Conservation (phyloP, 1,140 invertebrate genomes). For the Papilio machaon region DNA sequence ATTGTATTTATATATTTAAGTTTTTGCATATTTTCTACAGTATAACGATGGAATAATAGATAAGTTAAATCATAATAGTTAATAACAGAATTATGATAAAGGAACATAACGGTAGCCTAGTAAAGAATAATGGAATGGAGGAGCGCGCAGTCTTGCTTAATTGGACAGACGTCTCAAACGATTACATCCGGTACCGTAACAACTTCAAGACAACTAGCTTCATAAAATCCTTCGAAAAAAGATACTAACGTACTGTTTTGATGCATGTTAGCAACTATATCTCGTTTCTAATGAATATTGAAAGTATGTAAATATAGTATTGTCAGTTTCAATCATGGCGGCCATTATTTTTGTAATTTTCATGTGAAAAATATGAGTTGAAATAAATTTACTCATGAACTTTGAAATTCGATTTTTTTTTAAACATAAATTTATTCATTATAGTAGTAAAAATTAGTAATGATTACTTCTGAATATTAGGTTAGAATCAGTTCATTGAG, state of each 20-base stretch:
- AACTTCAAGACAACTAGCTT: slow-evolving; percentile 29
- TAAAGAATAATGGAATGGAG: slow-evolving; percentile 37
- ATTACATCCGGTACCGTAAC: slow-evolving; percentile 65
- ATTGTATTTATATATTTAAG: background rate
- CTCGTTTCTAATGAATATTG: background rate
- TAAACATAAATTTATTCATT: too few relatives aligned
- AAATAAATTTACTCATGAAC: too few relatives aligned
- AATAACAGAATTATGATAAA: background rate
- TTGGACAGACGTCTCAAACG: slow-evolving; percentile 73
- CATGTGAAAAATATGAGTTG: too few relatives aligned
- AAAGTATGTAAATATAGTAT: background rate
- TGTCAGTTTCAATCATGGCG: too few relatives aligned
- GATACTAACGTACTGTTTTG: background rate
- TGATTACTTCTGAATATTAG: too few relatives aligned
- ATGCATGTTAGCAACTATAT: background rate
- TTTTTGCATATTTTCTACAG: background rate
- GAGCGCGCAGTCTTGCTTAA: slow-evolving; percentile 55
- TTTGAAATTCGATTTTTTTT: too few relatives aligned
- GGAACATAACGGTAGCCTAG: slow-evolving; percentile 17
- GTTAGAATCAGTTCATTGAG: too few relatives aligned
- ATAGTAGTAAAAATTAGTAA: too few relatives aligned
- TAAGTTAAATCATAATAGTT: background rate
- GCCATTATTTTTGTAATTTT: too few relatives aligned
- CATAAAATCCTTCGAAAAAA: background rate
- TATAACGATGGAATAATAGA: too few relatives aligned